A percentile compares a stretch with the other conserved stretches of the same genome.
phyloP scores from a whole-genome alignment of 2,113 vertebrate species.

The Psammodynastes pulverulentus region DNA sequence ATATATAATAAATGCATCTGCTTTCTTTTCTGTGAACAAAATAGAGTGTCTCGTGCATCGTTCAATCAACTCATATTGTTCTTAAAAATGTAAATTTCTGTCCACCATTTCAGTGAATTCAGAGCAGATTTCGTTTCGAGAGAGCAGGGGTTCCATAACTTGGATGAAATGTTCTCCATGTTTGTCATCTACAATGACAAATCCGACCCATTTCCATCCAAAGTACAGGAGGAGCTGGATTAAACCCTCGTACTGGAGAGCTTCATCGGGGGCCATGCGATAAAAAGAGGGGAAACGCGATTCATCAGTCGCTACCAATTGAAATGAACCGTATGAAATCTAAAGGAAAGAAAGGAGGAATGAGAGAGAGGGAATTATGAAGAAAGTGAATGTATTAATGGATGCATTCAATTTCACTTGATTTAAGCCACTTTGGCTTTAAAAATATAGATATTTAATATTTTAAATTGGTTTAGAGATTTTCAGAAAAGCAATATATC shows the following conservation, averaged over 20 bases:
- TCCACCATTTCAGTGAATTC: background rate
- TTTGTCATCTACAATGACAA: too few species aligned
- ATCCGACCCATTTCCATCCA: too few species aligned
- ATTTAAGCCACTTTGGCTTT: too few species aligned
- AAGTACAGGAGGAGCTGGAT: too few species aligned
- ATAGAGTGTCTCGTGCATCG: too few species aligned
- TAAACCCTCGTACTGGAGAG: too few species aligned
- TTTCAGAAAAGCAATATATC: too few species aligned
- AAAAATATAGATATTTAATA: background rate
- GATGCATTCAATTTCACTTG: background rate
- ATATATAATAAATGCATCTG: background rate
- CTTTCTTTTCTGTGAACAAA: background rate
- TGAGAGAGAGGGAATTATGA: background rate
- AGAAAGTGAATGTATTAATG: too few species aligned
- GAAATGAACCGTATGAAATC: background rate
- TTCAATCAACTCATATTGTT: too few species aligned
- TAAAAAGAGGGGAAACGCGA: fast-evolving
- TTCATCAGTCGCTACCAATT: background rate
- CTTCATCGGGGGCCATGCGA: too few species aligned
- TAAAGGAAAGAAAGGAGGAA: background rate
- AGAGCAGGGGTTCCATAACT: background rate
- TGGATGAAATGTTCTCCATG: background rate
- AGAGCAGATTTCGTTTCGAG: background rate
- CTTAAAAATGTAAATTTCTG: background rate
- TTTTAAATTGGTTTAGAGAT: background rate